Evolutionary conservation across 2,888 invertebrate genomes (phyloP).

Genomic region (Mechanitis mazaeus): DNA sequence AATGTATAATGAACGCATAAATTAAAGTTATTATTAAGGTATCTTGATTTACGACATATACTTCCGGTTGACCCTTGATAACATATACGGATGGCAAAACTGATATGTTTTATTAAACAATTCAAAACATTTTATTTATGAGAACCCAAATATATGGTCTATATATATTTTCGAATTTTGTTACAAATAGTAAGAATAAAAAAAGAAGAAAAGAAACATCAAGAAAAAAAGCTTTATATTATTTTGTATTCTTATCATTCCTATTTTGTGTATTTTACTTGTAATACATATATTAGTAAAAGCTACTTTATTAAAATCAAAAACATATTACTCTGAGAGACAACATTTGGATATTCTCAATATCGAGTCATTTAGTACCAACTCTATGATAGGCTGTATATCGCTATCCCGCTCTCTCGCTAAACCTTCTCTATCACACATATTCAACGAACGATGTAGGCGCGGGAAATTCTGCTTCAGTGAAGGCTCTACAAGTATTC

Average conservation of each 20-base stretch:
- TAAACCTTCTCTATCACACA: slow-evolving; percentile 12
- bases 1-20: slow-evolving; percentile 20
- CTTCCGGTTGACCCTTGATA: not conserved
- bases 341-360: slow-evolving; percentile 9
- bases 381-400: slow-evolving; percentile 45
- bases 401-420: slow-evolving; percentile 42
- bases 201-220: too few relatives aligned
- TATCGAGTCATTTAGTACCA: slow-evolving; percentile 21
- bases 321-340: slow-evolving; percentile 15
- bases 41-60: slow-evolving; percentile 19
- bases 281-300: too few relatives aligned
- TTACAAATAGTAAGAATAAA: too few relatives aligned
- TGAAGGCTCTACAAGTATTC: slow-evolving; percentile 25
- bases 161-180: too few relatives aligned
- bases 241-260: too few relatives aligned
- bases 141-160: too few relatives aligned
- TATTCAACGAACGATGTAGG: slow-evolving; percentile 19
- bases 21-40: slow-evolving; percentile 20
- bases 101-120: too few relatives aligned
- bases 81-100: too few relatives aligned
- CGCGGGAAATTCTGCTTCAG: slow-evolving; percentile 22
- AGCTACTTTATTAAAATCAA: not conserved
- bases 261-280: too few relatives aligned
- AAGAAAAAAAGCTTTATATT: too few relatives aligned
- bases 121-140: too few relatives aligned